Base-by-base conservation (phyloP, 2,888 invertebrate species). In the Epinotia ramella region DNA sequence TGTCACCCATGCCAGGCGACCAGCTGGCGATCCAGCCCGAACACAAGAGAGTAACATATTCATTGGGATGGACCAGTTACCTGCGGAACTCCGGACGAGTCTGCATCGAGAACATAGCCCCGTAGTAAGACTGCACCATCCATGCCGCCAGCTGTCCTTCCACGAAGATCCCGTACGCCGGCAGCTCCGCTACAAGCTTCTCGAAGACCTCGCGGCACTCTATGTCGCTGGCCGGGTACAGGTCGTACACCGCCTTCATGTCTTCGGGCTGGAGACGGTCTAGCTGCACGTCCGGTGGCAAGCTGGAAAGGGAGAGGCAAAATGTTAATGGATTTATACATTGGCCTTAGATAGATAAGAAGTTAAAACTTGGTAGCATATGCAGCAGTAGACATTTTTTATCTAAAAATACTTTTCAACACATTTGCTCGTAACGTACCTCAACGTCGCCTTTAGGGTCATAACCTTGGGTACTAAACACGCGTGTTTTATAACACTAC, bases 41-140 rank as follows among this genome's bases (percentile, higher is more conserved):
- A 49, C 3, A 49, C 49, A 1, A 16, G 16, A 49, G 49, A 16
- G 3, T 44, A 44, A 44, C 12, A 44, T 44, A 3, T 46, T 46
- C 46, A 2, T 46, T 46, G 46, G 13, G 3, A 12, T 46, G 12
- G 46, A 3, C 7, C 46, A 2, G 44, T 46, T 44, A 75, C 82
- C 96, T 95, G 79, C 97, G 95, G 89, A 96, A 96, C 88, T 97
- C 96, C 68, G 97, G 97, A 84, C 96, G 95, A 75, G 98, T 98
- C 92, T 98, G 97, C 98, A 98, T 98, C 69, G 97, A 97, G 94
- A 98, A 98, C 98, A 98, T 98, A 78, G 98, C 98, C 33, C 98
- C 98, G 90, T 98, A 98, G 91, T 98, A 98, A 24, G 97, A 97
- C 89, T 98, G 98, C 66, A 98, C 97, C 98, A 98, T 98, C 98